Conservation (phyloP, 2,113 vertebrate species). For the Chamaetylas fuelleborni region DNA sequence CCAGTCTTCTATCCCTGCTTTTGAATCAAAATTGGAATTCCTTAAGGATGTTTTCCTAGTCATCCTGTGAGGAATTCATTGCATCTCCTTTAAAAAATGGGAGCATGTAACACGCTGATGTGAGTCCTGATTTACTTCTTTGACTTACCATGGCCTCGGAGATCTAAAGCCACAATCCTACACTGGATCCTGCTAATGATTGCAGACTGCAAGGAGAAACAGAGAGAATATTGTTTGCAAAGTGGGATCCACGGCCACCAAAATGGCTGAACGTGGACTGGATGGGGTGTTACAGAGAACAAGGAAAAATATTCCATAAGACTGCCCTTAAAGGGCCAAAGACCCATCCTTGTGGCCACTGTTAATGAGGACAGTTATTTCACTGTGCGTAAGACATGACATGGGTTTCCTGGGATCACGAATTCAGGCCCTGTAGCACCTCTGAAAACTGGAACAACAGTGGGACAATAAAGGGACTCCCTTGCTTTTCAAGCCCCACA, state of each 20-base stretch:
- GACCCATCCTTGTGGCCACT: neutral
- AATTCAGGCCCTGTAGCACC: neutral
- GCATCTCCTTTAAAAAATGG: neutral
- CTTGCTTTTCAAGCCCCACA: neutral
- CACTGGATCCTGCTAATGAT: constrained; percentile 91
- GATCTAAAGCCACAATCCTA: constrained; percentile 92
- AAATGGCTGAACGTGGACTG: neutral
- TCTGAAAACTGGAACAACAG: neutral
- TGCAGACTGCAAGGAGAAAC: constrained; percentile 78
- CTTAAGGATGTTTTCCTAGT: neutral
- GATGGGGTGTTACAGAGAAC: accelerated
- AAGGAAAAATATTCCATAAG: neutral
- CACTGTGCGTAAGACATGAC: accelerated
- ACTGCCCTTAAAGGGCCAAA: neutral
- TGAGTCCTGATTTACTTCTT: neutral
- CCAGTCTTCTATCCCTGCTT: neutral
- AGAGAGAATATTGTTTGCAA: neutral
- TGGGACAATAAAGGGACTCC: neutral
- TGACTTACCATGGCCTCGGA: constrained; percentile 88
- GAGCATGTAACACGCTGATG: accelerated
- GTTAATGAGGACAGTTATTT: neutral
- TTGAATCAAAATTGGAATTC: neutral
- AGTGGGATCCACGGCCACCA: neutral
- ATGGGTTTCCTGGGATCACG: accelerated
- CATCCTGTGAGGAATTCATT: neutral